A percentile compares a stretch with the other conserved stretches of the same genome.
phyloP scores from a whole-genome alignment of 2,113 vertebrate species.

The Ptilorrhoa leucosticta region DNA sequence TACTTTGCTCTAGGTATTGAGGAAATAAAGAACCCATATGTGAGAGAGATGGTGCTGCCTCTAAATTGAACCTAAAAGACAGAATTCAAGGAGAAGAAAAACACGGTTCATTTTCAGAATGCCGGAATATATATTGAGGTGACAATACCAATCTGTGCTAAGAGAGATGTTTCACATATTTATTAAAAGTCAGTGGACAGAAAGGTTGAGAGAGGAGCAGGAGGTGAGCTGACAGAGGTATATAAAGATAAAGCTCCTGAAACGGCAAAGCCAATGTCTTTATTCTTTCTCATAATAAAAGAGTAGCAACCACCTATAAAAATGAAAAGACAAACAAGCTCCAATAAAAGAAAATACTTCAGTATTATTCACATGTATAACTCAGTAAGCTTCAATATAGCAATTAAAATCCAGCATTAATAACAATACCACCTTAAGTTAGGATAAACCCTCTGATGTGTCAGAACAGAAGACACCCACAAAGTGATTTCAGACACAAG shows the following conservation, averaged over 20 bases:
- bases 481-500: neutral
- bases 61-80: constrained; percentile 8
- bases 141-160: constrained; percentile 38
- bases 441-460: neutral
- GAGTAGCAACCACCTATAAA: neutral
- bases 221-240: constrained; percentile 21
- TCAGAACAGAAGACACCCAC: neutral
- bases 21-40: neutral
- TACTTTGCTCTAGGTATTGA: neutral
- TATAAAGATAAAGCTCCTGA: constrained; percentile 12
- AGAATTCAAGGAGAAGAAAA: neutral
- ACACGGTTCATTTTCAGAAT: neutral
- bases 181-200: constrained; percentile 51
- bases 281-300: neutral
- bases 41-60: neutral
- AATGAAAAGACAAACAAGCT: neutral
- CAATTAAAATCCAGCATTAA: neutral
- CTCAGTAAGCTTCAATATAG: neutral
- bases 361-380: neutral
- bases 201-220: constrained; percentile 41
- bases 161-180: constrained; percentile 58
- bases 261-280: constrained; percentile 7
- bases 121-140: constrained; percentile 37
- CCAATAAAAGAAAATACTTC: neutral
- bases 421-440: neutral